Conservation (phyloP, 2,797 vertebrate species). For the Gambusia yucatana region DNA sequence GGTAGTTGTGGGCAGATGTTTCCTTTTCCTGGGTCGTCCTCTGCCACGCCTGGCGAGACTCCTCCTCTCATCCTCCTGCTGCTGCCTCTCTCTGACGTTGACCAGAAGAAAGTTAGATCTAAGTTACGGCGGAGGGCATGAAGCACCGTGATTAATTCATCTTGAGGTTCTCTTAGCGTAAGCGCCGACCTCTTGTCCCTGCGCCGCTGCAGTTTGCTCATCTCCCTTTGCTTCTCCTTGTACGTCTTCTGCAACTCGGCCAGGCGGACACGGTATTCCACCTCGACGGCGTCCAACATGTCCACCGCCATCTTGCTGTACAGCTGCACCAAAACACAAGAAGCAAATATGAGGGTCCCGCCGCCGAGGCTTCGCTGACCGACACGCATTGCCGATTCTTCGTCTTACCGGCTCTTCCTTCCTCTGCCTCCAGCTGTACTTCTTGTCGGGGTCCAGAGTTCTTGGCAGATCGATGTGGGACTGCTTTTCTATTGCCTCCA, state of each 20-base stretch:
- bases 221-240: slow-evolving; percentile 94
- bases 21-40: slow-evolving; percentile 96
- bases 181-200: slow-evolving; percentile 91
- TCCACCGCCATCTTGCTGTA: slow-evolving; percentile 91
- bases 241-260: slow-evolving; percentile 94
- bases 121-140: neutral
- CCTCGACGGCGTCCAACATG: slow-evolving; percentile 89
- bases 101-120: slow-evolving; percentile 14
- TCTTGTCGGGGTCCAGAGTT: slow-evolving; percentile 92
- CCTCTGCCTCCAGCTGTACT: slow-evolving; percentile 98
- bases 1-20: slow-evolving; percentile 87
- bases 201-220: slow-evolving; percentile 91
- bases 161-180: neutral
- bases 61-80: slow-evolving; percentile 92
- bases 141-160: slow-evolving; percentile 5
- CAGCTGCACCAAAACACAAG: slow-evolving; percentile 75
- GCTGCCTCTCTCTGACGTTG: slow-evolving; percentile 68
- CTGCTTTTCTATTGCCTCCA: slow-evolving; percentile 92
- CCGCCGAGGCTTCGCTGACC: neutral
- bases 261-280: slow-evolving; percentile 92
- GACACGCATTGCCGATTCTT: neutral
- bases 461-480: slow-evolving; percentile 89
- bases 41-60: slow-evolving; percentile 91
- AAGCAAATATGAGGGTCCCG: slow-evolving; percentile 1
- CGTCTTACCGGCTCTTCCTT: slow-evolving; percentile 91